These are phyloP conservation scores for Streblospio benedicti DNA, from an alignment of 1,140 invertebrate species.

Conservation along the genomic window DNA sequence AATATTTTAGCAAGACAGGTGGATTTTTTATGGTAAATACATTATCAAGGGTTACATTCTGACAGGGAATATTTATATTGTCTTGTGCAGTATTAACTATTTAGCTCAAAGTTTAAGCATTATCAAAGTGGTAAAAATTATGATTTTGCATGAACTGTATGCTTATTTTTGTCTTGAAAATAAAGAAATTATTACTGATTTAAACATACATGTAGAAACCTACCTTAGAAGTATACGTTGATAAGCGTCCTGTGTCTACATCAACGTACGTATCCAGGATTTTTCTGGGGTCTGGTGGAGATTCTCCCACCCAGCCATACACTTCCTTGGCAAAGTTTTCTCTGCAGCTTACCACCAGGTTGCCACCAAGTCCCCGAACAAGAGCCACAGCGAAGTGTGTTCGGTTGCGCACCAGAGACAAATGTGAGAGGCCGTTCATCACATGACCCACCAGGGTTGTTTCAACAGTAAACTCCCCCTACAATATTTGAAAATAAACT, in stretches of 20 bases:
- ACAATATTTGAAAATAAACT: too few species aligned
- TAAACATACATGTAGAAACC: too few species aligned
- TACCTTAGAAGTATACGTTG: conserved; percentile 35
- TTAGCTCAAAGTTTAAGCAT: too few species aligned
- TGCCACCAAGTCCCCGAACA: conserved; percentile 59
- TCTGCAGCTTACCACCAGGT: conserved; percentile 50
- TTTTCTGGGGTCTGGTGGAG: conserved; percentile 44
- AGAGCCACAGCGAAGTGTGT: conserved; percentile 58
- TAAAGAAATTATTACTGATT: too few species aligned
- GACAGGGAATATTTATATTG: too few species aligned
- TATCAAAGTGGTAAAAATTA: too few species aligned
- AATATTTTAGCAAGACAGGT: too few species aligned
- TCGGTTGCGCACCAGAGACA: conserved; percentile 51
- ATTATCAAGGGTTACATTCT: too few species aligned
- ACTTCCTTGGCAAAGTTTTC: conserved; percentile 58
- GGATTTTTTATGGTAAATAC: too few species aligned
- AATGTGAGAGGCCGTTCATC: conserved; percentile 56
- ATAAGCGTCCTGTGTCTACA: conserved; percentile 51
- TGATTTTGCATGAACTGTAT: too few species aligned
- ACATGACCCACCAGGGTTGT: conserved; percentile 56
- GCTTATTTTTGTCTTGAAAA: too few species aligned
- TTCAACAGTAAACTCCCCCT: conserved; percentile 55
- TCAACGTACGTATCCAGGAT: conserved; percentile 56
- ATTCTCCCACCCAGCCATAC: conserved; percentile 49
- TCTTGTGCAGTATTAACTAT: too few species aligned